Evolutionary conservation across 2,113 vertebrate species (phyloP).

Genomic region (Coryphaenoides rupestris): DNA sequence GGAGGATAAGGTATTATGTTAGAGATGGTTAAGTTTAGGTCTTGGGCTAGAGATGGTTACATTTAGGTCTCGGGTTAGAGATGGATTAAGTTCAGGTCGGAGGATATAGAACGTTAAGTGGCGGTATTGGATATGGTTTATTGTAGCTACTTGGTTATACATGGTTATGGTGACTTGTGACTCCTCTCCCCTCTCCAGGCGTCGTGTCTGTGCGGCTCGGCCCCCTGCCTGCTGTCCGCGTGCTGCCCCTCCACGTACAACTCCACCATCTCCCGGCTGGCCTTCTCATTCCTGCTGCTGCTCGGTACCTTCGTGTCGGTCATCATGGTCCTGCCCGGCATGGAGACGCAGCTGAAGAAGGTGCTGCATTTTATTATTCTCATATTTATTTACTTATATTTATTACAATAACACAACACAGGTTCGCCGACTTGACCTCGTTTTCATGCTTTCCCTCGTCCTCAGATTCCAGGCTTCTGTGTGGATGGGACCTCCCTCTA

Average conservation of each 20-base stretch:
- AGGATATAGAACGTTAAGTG: too few species aligned
- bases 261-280: constrained; percentile 84
- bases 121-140: too few species aligned
- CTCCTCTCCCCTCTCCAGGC: constrained; percentile 62
- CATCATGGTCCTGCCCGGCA: constrained; percentile 87
- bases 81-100: too few species aligned
- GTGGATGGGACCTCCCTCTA: constrained; percentile 34
- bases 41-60: too few species aligned
- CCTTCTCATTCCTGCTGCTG: constrained; percentile 86
- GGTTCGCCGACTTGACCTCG: not conserved
- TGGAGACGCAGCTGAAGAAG: constrained; percentile 86
- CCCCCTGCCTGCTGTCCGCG: constrained; percentile 83
- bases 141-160: too few species aligned
- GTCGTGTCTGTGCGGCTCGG: constrained; percentile 89
- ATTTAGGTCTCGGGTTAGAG: too few species aligned
- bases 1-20: too few species aligned
- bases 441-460: constrained; percentile 3
- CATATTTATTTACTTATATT: too few species aligned
- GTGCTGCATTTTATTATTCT: constrained; percentile 50
- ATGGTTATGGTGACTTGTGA: not conserved
- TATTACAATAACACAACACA: too few species aligned
- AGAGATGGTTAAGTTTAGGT: too few species aligned
- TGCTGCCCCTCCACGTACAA: constrained; percentile 87
- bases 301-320: constrained; percentile 84
- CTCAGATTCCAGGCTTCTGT: constrained; percentile 82